A percentile compares a stretch with the other conserved stretches of the same genome.
phyloP scores from a whole-genome alignment of 2,888 invertebrate genomes.

The Brenthis hecate region DNA sequence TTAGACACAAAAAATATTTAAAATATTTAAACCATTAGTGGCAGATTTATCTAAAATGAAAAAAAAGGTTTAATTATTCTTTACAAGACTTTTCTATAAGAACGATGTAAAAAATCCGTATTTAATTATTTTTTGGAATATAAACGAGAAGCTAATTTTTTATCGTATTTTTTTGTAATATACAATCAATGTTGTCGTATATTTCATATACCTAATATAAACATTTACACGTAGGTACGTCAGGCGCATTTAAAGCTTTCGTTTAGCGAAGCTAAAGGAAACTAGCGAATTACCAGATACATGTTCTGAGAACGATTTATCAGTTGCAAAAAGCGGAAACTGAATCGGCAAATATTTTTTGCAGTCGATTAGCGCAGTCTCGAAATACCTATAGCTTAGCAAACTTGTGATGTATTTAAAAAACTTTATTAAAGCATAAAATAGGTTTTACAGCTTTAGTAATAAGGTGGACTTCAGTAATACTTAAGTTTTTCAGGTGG shows the following conservation, averaged over 20 bases:
- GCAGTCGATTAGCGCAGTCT: conserved; percentile 76
- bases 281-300: conserved; percentile 63
- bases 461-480: conserved; percentile 36
- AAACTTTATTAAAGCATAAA: conserved; percentile 13
- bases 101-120: too few relatives aligned
- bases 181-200: too few relatives aligned
- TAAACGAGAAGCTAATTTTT: too few relatives aligned
- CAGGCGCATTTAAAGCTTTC: not conserved
- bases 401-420: conserved; percentile 35
- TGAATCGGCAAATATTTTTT: conserved; percentile 79
- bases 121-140: too few relatives aligned
- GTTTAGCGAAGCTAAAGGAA: conserved; percentile 34
- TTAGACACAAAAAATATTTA: too few relatives aligned
- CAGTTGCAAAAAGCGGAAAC: conserved; percentile 69
- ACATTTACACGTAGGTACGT: too few relatives aligned
- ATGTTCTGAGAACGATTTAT: conserved; percentile 73
- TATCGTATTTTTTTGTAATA: too few relatives aligned
- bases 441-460: conserved; percentile 29
- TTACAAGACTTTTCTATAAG: too few relatives aligned
- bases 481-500: conserved; percentile 39
- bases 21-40: too few relatives aligned
- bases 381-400: conserved; percentile 65
- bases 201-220: too few relatives aligned
- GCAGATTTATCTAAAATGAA: too few relatives aligned
- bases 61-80: too few relatives aligned